Conservation (phyloP, 2,797 vertebrate genomes). For the Gouania willdenowi region DNA sequence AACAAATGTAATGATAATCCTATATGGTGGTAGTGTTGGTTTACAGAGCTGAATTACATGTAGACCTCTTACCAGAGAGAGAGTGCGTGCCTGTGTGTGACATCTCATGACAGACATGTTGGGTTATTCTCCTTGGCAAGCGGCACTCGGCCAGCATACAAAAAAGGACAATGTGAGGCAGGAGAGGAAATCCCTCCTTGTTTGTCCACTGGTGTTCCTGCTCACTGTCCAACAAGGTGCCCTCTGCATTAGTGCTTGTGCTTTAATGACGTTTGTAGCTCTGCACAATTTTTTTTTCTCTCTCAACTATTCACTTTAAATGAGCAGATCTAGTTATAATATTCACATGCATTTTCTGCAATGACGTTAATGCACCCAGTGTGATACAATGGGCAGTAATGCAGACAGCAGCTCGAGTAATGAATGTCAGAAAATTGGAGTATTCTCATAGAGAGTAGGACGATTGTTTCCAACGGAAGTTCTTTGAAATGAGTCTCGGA, state of each 20-base stretch:
- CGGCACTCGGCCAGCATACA: conserved; percentile 36
- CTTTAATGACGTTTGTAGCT: conserved; percentile 29
- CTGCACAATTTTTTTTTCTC: conserved; percentile 22
- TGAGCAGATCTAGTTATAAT: conserved; percentile 36
- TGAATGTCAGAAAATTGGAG: conserved; percentile 42
- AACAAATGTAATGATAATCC: too few species aligned
- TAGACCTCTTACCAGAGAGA: neutral
- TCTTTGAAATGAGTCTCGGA: conserved; percentile 33
- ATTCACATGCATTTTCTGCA: conserved; percentile 21
- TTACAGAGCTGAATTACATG: too few species aligned
- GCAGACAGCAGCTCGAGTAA: conserved; percentile 18
- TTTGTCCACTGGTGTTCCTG: conserved; percentile 63
- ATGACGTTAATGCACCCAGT: conserved; percentile 33
- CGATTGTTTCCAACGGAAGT: conserved; percentile 30
- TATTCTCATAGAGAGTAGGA: conserved; percentile 27
- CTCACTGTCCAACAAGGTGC: conserved; percentile 65
- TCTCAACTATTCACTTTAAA: neutral
- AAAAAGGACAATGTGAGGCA: conserved; percentile 55
- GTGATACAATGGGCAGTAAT: conserved; percentile 36
- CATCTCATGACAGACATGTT: conserved; percentile 14
- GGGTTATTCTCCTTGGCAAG: conserved; percentile 35
- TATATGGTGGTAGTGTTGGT: too few species aligned
- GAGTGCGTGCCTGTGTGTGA: neutral
- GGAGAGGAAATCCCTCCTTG: conserved; percentile 73
- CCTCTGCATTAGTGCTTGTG: conserved; percentile 43